These are phyloP conservation scores for Anticlea derivata DNA, from an alignment of 2,888 invertebrate genomes.

Conservation along the genomic window DNA sequence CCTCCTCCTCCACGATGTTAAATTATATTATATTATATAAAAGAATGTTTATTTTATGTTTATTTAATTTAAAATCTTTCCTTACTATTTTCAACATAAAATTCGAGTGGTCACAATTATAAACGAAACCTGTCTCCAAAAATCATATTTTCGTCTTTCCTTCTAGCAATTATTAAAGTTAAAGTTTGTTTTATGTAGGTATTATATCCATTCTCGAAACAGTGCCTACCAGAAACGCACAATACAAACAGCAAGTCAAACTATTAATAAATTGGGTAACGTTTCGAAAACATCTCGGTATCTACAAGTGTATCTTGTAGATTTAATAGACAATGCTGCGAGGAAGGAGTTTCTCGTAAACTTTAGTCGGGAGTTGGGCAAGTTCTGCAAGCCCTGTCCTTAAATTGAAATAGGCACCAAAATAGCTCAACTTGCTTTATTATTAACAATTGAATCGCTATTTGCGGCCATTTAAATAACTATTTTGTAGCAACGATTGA, in stretches of 20 bases:
- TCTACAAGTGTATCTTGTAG: slow-evolving; percentile 67
- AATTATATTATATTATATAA: too few relatives aligned
- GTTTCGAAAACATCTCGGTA: slow-evolving; percentile 57
- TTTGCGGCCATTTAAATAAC: background rate
- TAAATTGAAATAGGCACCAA: slow-evolving; percentile 78
- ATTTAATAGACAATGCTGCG: slow-evolving; percentile 76
- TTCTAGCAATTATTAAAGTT: too few relatives aligned
- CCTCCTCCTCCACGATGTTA: too few relatives aligned
- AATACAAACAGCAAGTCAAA: slow-evolving; percentile 40
- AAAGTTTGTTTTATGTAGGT: too few relatives aligned
- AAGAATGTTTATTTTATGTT: too few relatives aligned
- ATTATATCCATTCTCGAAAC: slow-evolving; percentile 1
- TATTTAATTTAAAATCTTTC: too few relatives aligned
- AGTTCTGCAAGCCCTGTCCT: slow-evolving; percentile 72
- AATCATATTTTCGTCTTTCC: too few relatives aligned
- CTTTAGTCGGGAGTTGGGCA: slow-evolving; percentile 66
- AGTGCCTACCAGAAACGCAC: slow-evolving; percentile 17
- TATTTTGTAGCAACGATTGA: too few relatives aligned
- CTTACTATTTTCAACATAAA: too few relatives aligned
- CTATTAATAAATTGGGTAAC: slow-evolving; percentile 53
- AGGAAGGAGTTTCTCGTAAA: slow-evolving; percentile 75
- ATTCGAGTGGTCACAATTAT: too few relatives aligned
- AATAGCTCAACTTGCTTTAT: slow-evolving; percentile 68
- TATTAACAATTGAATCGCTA: slow-evolving; percentile 63
- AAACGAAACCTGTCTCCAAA: too few relatives aligned